Conservation (phyloP, 2,113 vertebrate genomes). For the Neogobius melanostomus region DNA sequence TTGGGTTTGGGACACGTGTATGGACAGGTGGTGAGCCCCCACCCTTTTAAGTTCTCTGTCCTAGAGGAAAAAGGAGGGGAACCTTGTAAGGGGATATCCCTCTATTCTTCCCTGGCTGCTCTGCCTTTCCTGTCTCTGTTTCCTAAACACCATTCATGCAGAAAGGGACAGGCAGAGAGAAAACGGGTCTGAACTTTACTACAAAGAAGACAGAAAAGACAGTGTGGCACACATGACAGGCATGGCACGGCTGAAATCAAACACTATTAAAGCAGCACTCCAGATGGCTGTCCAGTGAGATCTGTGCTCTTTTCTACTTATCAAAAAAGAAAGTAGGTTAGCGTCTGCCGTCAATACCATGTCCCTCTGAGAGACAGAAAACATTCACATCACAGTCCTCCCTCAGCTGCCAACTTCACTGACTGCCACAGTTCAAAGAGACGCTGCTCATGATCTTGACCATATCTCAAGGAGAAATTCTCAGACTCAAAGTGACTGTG, state of each 20-base stretch:
- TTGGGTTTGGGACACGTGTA: slow-evolving; percentile 13
- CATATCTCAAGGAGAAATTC: slow-evolving; percentile 5
- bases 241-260: slow-evolving; percentile 20
- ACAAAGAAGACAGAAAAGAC: slow-evolving; percentile 17
- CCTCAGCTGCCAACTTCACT: slow-evolving; percentile 14
- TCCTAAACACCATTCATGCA: slow-evolving; percentile 77
- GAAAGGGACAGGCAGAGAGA: slow-evolving; percentile 29
- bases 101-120: slow-evolving; percentile 78
- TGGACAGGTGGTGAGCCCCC: slow-evolving; percentile 61
- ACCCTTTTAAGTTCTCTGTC: slow-evolving; percentile 60
- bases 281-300: slow-evolving; percentile 35
- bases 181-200: slow-evolving; percentile 9
- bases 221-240: neutral
- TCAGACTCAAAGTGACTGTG: slow-evolving; percentile 25
- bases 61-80: slow-evolving; percentile 76
- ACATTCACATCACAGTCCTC: neutral
- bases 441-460: slow-evolving; percentile 7
- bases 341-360: slow-evolving; percentile 1
- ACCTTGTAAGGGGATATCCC: slow-evolving; percentile 81
- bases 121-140: slow-evolving; percentile 78
- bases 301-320: slow-evolving; percentile 33
- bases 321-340: slow-evolving; percentile 47
- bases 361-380: slow-evolving; percentile 29
- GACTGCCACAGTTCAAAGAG: slow-evolving; percentile 26
- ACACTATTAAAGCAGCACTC: slow-evolving; percentile 27